Base-by-base conservation (phyloP, 2,113 vertebrate genomes). In the Euleptes europaea region DNA sequence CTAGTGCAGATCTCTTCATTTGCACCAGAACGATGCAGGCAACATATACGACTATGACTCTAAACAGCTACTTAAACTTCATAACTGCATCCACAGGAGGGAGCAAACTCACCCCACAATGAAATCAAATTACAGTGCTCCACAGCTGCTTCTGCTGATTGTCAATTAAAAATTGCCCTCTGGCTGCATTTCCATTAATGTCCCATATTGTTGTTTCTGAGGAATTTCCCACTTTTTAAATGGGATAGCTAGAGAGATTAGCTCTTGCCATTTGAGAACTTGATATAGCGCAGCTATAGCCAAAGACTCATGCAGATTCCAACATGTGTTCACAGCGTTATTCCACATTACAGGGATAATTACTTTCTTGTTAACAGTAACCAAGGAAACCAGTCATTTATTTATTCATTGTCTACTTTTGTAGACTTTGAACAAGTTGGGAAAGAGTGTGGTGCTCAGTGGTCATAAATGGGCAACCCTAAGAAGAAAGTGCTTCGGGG, bases 281-380 rank as follows among this genome's bases (percentile, higher is more conserved):
- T 82, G 89, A 89, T 87, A 78, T 82, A 31, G 17, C 82, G 81
- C 26, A 82, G 51, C n/a, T 89, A 86, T 69, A 88, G 33, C 2
- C 26, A 89, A 89, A 93, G 81, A 86, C 49, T 87, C 74, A 83
- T 80, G n/a, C 63, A 85, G 88, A 86, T 40, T 88, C 82, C 90
- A 93, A 86, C 1, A 11, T 92, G 84, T 91, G 51, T 87, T 93
- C 93, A 65, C 77, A 92, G 77, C 73, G 88, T 92, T 94, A 92
- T 89, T 84, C 92, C 80, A 87, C 82, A 90, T 93, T 93, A 92
- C 87, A 92, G 84, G 83, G 91, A 94, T 94, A 95, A 95, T 94
- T 92, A 86, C 89, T 92, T 92, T 83, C 88, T 93, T 88, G 88
- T 92, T 94, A 85, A 85, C 84, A 21, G 84, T 85, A 80, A 85